These are phyloP conservation scores for Marmota monax DNA, from an alignment of 2,113 vertebrate genomes.

Conservation along the genomic window DNA sequence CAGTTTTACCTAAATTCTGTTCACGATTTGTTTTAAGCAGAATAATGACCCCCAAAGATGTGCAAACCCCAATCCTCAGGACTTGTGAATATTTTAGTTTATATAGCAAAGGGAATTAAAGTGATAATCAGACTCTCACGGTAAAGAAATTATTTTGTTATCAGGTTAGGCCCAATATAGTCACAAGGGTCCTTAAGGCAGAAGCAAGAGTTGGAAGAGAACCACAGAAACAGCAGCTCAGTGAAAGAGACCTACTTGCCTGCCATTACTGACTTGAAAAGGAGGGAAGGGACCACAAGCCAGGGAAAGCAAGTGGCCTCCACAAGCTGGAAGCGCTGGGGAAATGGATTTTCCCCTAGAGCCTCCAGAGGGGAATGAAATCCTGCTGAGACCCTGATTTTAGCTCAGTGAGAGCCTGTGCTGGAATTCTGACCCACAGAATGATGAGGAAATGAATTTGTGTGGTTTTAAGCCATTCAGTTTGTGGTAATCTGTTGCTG, in stretches of 20 bases:
- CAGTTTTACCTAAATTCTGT: background rate
- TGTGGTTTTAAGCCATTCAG: background rate
- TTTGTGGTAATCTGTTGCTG: background rate
- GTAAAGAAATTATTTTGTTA: background rate
- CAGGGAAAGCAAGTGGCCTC: background rate
- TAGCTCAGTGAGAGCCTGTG: background rate
- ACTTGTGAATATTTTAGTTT: background rate
- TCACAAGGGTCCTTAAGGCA: background rate
- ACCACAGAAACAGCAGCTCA: background rate
- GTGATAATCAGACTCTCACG: background rate
- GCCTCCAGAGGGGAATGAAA: background rate
- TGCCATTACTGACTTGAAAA: background rate
- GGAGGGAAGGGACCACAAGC: background rate
- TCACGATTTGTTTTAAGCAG: background rate
- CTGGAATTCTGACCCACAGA: background rate
- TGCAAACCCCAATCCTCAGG: background rate
- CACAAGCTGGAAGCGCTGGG: background rate
- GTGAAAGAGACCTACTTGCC: background rate
- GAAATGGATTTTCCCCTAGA: fast-evolving
- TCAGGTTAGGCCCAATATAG: background rate
- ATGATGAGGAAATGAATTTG: background rate
- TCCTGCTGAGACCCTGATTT: background rate
- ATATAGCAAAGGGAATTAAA: background rate
- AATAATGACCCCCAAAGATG: background rate
- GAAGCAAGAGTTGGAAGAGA: background rate